phyloP scores from a whole-genome alignment of 2,888 invertebrate species.

The Micropterix aruncella region DNA sequence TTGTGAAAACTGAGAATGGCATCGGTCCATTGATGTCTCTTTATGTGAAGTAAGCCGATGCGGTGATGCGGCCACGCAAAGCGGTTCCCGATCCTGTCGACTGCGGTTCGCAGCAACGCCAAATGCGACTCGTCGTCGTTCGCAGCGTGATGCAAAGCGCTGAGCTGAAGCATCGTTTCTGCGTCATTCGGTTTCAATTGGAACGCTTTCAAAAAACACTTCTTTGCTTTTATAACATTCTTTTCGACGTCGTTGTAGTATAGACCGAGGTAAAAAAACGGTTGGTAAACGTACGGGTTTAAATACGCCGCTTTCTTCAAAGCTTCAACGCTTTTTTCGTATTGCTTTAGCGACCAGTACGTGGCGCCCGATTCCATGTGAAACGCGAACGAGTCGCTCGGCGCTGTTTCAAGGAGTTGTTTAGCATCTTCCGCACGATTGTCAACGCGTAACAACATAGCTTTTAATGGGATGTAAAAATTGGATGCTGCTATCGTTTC shows the following conservation, averaged over 20 bases:
- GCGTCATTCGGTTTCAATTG: slow-evolving; percentile 53
- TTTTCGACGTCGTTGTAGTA: slow-evolving; percentile 48
- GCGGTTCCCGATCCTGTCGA: slow-evolving; percentile 29
- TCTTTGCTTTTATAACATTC: slow-evolving; percentile 59
- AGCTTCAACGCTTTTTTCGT: slow-evolving; percentile 44
- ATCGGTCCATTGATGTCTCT: slow-evolving; percentile 53
- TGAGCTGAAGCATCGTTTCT: slow-evolving; percentile 57
- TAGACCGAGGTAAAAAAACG: slow-evolving; percentile 63
- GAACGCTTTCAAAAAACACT: slow-evolving; percentile 76
- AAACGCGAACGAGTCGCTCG: slow-evolving; percentile 29
- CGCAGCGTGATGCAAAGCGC: slow-evolving; percentile 56
- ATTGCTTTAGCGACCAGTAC: slow-evolving; percentile 42
- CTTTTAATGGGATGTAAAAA: slow-evolving; percentile 27
- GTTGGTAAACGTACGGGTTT: slow-evolving; percentile 58
- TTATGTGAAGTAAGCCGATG: slow-evolving; percentile 68
- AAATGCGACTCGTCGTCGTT: slow-evolving; percentile 52
- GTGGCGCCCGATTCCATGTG: slow-evolving; percentile 45
- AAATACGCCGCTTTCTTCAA: slow-evolving; percentile 57
- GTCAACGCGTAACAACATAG: slow-evolving; percentile 33
- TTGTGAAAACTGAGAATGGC: slow-evolving; percentile 66
- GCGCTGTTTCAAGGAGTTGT: slow-evolving; percentile 29
- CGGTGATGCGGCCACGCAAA: slow-evolving; percentile 64
- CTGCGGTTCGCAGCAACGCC: slow-evolving; percentile 38
- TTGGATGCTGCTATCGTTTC: slow-evolving; percentile 18
- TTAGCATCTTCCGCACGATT: slow-evolving; percentile 39